Evolutionary conservation across 2,888 invertebrate species (phyloP).

Genomic region (Agonopterix arenella): DNA sequence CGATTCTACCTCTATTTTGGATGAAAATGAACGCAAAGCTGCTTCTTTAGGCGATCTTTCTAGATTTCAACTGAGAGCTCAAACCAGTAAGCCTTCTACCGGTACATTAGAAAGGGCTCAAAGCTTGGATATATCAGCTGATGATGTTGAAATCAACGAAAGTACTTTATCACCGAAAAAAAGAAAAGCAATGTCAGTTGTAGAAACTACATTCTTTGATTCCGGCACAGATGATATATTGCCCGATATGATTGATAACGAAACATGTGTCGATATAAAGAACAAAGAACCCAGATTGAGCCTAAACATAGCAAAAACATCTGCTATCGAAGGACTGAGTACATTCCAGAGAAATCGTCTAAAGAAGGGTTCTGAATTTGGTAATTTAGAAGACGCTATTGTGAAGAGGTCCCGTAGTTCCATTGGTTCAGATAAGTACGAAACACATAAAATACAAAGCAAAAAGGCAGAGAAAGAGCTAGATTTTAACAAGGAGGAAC

Average conservation of each 20-base stretch:
- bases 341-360: conserved; percentile 82
- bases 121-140: conserved; percentile 84
- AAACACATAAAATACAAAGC: conserved; percentile 32
- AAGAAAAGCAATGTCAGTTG: conserved; percentile 79
- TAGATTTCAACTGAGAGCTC: conserved; percentile 74
- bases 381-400: conserved; percentile 85
- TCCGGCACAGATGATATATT: conserved; percentile 55
- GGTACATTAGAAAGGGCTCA: conserved; percentile 86
- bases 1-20: conserved; percentile 65
- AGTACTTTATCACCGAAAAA: conserved; percentile 76
- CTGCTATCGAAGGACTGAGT: conserved; percentile 80
- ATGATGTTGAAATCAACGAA: conserved; percentile 64
- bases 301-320: conserved; percentile 62
- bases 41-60: conserved; percentile 88
- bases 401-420: conserved; percentile 73
- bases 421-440: conserved; percentile 56
- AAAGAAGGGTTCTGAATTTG: conserved; percentile 86
- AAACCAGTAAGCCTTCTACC: conserved; percentile 61
- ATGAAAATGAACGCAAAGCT: conserved; percentile 83
- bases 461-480: conserved; percentile 36
- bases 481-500: conserved; percentile 42
- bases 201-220: conserved; percentile 64
- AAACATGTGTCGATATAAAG: conserved; percentile 52
- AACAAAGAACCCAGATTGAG: conserved; percentile 78
- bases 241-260: conserved; percentile 61